phyloP scores from a whole-genome alignment of 1,140 invertebrate species.

The Limonius californicus region DNA sequence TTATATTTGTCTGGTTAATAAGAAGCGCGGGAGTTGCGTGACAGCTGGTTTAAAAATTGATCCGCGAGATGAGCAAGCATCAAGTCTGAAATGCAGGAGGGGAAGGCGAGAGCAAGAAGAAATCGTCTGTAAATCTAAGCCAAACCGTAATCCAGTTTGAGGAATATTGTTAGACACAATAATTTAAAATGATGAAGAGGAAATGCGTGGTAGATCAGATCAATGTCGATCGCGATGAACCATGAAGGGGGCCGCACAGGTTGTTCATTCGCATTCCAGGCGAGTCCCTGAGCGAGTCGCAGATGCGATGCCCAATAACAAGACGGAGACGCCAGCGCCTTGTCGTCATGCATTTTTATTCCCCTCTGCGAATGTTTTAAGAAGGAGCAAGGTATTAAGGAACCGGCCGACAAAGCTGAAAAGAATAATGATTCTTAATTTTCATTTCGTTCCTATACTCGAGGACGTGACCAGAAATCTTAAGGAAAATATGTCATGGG shows the following conservation, averaged over 20 bases:
- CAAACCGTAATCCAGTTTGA: slow-evolving; percentile 2
- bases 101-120: neutral
- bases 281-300: slow-evolving; percentile 35
- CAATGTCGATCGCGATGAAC: slow-evolving; percentile 29
- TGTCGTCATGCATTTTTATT: slow-evolving; percentile 35
- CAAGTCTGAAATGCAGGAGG: too few species aligned
- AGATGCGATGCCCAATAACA: slow-evolving; percentile 43
- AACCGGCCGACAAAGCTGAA: slow-evolving; percentile 45
- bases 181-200: slow-evolving; percentile 12
- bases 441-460: slow-evolving; percentile 48
- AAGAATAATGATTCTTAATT: slow-evolving; percentile 50
- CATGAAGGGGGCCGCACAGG: slow-evolving; percentile 34
- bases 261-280: slow-evolving; percentile 38
- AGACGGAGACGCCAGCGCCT: slow-evolving; percentile 25
- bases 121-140: slow-evolving; percentile 7
- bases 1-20: too few species aligned
- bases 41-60: too few species aligned
- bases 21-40: too few species aligned
- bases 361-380: slow-evolving; percentile 44
- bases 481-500: slow-evolving; percentile 41
- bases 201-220: slow-evolving; percentile 12
- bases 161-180: slow-evolving; percentile 14
- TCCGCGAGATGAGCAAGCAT: neutral
- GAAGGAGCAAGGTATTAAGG: slow-evolving; percentile 45
- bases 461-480: slow-evolving; percentile 44